Percentiles rank a stretch among this genome's conserved stretches.
Conservation (phyloP, 2,888 invertebrate genomes). For the Phoronis australis region DNA sequence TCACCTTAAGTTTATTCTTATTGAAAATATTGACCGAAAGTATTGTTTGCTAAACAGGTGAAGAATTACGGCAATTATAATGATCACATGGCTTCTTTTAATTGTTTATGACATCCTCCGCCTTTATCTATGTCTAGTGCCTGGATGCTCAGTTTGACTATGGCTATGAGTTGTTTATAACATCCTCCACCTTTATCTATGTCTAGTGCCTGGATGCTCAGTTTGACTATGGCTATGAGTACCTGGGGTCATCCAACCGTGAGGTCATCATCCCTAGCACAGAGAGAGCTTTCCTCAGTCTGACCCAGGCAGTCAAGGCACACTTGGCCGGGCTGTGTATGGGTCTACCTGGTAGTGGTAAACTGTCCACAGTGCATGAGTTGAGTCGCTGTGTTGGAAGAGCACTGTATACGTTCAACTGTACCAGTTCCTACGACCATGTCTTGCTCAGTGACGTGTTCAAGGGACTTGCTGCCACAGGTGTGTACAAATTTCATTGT, state of each 20-base stretch:
- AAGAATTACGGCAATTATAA: too few relatives aligned
- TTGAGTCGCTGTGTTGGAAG: slow-evolving; percentile 36
- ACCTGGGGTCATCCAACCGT: slow-evolving; percentile 36
- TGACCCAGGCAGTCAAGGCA: slow-evolving; percentile 38
- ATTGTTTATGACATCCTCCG: neutral
- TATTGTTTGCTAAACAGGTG: too few relatives aligned
- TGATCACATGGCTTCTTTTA: too few relatives aligned
- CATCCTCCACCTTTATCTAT: neutral
- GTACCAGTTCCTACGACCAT: slow-evolving; percentile 34
- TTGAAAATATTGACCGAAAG: too few relatives aligned
- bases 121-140: slow-evolving; percentile 25
- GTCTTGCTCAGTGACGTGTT: slow-evolving; percentile 41
- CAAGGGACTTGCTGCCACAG: slow-evolving; percentile 43
- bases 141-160: slow-evolving; percentile 43
- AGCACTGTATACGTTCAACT: slow-evolving; percentile 45
- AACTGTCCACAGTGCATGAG: slow-evolving; percentile 35
- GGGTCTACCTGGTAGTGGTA: slow-evolving; percentile 38
- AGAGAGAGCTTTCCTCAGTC: slow-evolving; percentile 36
- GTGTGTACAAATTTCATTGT: slow-evolving; percentile 20
- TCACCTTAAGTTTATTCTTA: too few relatives aligned
- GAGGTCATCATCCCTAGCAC: slow-evolving; percentile 42
- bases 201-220: slow-evolving; percentile 37
- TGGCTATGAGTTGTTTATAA: slow-evolving; percentile 17
- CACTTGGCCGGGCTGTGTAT: slow-evolving; percentile 37
- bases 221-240: slow-evolving; percentile 50